phyloP scores from a whole-genome alignment of 2,113 vertebrate species.

The Zosterops hypoxanthus region DNA sequence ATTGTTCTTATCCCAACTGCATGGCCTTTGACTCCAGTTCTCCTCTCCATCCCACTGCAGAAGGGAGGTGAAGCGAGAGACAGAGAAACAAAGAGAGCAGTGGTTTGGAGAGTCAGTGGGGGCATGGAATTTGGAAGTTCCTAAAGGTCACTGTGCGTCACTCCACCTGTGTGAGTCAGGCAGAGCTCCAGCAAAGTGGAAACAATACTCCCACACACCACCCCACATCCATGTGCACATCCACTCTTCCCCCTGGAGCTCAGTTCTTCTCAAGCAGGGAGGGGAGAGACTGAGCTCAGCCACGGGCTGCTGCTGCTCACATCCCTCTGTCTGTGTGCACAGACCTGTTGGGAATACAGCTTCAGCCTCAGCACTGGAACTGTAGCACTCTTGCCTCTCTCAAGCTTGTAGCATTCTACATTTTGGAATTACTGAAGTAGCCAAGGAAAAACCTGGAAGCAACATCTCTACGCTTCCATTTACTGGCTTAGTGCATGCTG shows the following conservation, averaged over 20 bases:
- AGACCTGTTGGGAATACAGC: accelerated
- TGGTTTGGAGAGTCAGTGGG: no score
- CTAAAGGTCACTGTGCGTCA: no score
- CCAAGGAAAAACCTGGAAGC: accelerated
- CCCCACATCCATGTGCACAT: accelerated
- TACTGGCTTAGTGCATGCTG: not conserved
- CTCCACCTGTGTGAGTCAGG: accelerated
- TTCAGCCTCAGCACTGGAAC: not conserved
- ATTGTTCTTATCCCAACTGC: not conserved
- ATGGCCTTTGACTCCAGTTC: not conserved
- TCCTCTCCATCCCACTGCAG: not conserved
- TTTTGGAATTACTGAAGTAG: not conserved
- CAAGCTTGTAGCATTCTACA: accelerated
- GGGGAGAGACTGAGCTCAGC: not conserved
- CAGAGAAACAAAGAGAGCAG: not conserved
- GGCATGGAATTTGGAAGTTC: accelerated
- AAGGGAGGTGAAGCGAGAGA: not conserved
- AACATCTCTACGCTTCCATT: no score
- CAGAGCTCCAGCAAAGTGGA: no score
- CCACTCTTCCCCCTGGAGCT: not conserved
- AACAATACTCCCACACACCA: accelerated
- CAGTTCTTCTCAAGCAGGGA: not conserved
- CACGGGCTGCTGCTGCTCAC: not conserved
- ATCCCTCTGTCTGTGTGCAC: accelerated
- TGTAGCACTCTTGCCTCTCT: not conserved